Evolutionary conservation across 2,797 vertebrate genomes (phyloP).

Genomic region (Sorex maritimensis): DNA sequence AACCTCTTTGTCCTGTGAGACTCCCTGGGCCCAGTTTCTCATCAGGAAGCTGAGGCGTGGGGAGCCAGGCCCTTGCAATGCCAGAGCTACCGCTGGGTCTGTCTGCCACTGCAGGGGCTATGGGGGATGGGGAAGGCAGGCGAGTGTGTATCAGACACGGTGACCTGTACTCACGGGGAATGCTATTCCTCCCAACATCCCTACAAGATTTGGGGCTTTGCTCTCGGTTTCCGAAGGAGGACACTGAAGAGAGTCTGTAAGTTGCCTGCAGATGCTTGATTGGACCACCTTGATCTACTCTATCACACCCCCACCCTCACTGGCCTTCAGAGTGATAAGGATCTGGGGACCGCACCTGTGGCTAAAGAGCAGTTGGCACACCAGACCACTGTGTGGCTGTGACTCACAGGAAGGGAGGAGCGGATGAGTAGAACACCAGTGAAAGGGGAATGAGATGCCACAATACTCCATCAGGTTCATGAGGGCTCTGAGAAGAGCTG

Average conservation of each 20-base stretch:
- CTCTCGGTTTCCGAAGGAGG: constrained; percentile 45
- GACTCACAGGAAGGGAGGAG: constrained; percentile 15
- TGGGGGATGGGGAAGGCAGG: not conserved
- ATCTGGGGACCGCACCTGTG: not conserved
- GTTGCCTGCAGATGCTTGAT: not conserved
- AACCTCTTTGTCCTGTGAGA: not conserved
- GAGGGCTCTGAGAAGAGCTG: not conserved
- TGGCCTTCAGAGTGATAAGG: constrained; percentile 29
- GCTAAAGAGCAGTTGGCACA: not conserved
- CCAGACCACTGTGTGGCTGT: not conserved
- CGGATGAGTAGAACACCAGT: not conserved
- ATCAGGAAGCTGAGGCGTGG: not conserved
- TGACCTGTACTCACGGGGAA: not conserved
- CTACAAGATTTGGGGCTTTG: not conserved
- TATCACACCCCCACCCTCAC: not conserved
- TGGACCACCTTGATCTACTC: constrained; percentile 36
- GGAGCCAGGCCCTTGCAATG: not conserved
- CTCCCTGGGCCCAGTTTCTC: not conserved
- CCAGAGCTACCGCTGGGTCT: constrained; percentile 15
- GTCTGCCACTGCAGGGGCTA: not conserved
- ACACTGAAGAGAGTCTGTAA: constrained; percentile 11
- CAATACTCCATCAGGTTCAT: not conserved
- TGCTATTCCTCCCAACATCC: not conserved
- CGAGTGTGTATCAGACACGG: not conserved
- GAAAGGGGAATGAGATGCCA: constrained; percentile 30